A percentile compares a stretch with the other conserved stretches of the same genome.
Evolutionary conservation across 37 sponge, comb jelly and placozoan genomes (phyloP).

Genomic region (Chondrosia reniformis): DNA sequence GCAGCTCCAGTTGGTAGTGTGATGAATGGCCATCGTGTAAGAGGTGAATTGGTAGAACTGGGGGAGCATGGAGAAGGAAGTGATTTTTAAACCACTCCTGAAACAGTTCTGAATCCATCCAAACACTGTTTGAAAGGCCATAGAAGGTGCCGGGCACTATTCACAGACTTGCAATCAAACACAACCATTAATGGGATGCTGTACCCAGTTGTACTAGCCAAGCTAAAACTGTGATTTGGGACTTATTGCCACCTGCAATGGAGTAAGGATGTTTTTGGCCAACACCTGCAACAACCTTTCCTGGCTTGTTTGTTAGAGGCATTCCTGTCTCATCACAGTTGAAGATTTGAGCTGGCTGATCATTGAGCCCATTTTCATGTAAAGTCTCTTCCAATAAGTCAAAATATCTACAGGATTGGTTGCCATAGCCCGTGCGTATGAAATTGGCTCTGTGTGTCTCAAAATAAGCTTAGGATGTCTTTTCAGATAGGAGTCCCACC

Average conservation of each 20-base stretch:
- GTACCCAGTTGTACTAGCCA: constrained; percentile 45
- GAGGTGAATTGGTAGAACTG: constrained; percentile 13
- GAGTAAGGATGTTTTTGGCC: constrained; percentile 34
- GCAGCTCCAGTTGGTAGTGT: constrained; percentile 26
- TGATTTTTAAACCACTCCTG: constrained; percentile 33
- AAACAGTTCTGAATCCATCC: constrained; percentile 35
- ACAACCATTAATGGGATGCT: constrained; percentile 49
- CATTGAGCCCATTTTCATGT: constrained; percentile 4
- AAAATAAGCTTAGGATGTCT: constrained; percentile 30
- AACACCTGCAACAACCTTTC: constrained; percentile 17
- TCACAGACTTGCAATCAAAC: not conserved
- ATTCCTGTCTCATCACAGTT: constrained; percentile 55
- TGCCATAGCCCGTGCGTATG: constrained; percentile 16
- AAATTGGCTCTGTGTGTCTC: constrained; percentile 13
- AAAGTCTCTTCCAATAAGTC: constrained; percentile 33
- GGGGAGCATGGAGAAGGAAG: constrained; percentile 30
- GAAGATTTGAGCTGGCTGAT: constrained; percentile 33
- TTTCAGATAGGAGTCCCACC: constrained; percentile 36
- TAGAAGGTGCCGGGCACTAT: constrained; percentile 38
- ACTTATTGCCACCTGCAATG: constrained; percentile 29
- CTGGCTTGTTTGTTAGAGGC: constrained; percentile 31
- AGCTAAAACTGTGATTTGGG: constrained; percentile 42
- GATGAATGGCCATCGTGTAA: constrained; percentile 44
- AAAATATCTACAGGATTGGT: constrained; percentile 26
- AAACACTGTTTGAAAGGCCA: constrained; percentile 23